Conservation (phyloP, 2,888 invertebrate genomes). For the Machimus atricapillus region DNA sequence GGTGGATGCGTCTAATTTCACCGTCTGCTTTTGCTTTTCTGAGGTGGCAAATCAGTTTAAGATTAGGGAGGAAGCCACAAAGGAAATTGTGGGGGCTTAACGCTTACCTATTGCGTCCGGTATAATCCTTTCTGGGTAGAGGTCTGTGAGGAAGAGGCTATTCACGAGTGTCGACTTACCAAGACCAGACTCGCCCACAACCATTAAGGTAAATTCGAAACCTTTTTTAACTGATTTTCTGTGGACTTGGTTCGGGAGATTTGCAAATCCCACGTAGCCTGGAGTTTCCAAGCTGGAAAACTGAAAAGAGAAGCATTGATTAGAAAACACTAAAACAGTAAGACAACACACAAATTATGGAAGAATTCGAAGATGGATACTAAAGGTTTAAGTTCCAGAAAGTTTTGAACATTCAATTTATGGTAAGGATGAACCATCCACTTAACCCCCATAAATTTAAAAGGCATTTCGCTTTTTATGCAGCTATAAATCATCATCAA, state of each 20-base stretch:
- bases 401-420: too few relatives aligned
- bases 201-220: conserved; percentile 97
- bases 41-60: conserved; percentile 48
- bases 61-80: background rate
- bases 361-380: background rate
- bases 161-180: conserved; percentile 97
- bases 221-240: conserved; percentile 97
- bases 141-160: conserved; percentile 91
- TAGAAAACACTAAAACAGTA: background rate
- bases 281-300: conserved; percentile 86
- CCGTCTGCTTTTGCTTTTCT: conserved; percentile 92
- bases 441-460: background rate
- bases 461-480: background rate
- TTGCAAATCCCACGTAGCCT: conserved; percentile 80
- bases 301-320: conserved; percentile 59
- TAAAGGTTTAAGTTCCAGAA: too few relatives aligned
- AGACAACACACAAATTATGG: background rate
- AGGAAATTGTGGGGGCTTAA: conserved; percentile 47
- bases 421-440: background rate
- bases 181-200: conserved; percentile 89
- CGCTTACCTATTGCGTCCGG: conserved; percentile 84
- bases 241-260: conserved; percentile 95
- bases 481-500: background rate
- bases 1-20: conserved; percentile 94
- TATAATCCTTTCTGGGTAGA: conserved; percentile 91